Evolutionary conservation across 2,113 vertebrate genomes (phyloP), one percentile per base, ranked within the genome.

Genomic region (Aspiorhynchus laticeps): DNA sequence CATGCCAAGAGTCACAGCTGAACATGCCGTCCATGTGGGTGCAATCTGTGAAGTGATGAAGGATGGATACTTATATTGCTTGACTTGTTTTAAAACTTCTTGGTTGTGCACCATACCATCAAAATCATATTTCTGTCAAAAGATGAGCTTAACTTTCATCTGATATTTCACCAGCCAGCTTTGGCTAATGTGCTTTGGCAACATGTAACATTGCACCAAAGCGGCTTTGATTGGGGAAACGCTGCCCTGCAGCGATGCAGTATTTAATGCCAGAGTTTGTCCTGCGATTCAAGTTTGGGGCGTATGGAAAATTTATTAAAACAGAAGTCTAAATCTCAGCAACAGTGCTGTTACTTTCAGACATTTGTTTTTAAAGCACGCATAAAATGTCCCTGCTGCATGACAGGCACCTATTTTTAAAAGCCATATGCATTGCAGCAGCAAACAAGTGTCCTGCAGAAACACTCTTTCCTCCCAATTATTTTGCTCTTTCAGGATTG

Each of bases 91-190:
- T 81, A 26, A 28, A 46, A 61, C 56, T 63, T 8, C n/a, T 65
- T 41, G 36, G n/a, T n/a, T 81, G 36, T 28, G 38, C 61, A 65
- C n/a, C n/a, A 63, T 65, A 19, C 15, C n/a, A 43, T 43, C 38
- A 19, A 65, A 80, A 43, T 79, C 19, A 79, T 78, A 53, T 79
- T 61, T 36, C 53, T 61, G 59, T 81, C 38, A n/a, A n/a, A 81
- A 46, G 78, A 41, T 11, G 1, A 81, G 41, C 19, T 74, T 24
- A 21, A 51, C 31, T 12, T 80, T 31, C 41, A 71, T 87, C 43
- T n/a, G 41, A 5, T 75, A 19, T 51, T 80, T 56, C 51, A 26
- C 38, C 26, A 43, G 77, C 46, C 67, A 43, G 19, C 69, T 77
- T 59, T 38, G 46, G 26, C 8, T 78, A 4, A 53, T 78, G 53